Evolutionary conservation across 2,113 vertebrate species (phyloP).

Genomic region (Dendropsophus ebraccatus): DNA sequence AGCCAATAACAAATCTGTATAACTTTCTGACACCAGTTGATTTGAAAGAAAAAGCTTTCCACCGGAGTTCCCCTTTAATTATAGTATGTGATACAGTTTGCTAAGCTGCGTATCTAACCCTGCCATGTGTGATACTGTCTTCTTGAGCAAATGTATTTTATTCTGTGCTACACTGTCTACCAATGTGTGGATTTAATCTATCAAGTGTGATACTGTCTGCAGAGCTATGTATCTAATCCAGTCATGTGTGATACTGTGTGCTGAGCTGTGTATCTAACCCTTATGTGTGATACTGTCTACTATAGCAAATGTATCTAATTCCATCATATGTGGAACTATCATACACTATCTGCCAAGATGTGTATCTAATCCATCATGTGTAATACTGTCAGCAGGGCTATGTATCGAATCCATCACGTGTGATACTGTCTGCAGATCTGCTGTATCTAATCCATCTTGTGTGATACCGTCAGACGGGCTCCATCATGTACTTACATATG

Average conservation of each 20-base stretch:
- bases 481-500: too few relatives aligned
- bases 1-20: too few relatives aligned
- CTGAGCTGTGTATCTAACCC: background rate
- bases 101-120: background rate
- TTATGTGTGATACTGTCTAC: background rate
- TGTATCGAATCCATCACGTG: background rate
- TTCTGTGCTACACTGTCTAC: background rate
- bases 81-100: too few relatives aligned
- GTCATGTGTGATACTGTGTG: background rate
- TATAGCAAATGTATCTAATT: constrained; percentile 2
- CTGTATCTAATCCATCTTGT: background rate
- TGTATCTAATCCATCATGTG: background rate
- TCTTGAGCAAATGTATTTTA: background rate
- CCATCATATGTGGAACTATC: background rate
- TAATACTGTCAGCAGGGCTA: background rate
- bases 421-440: background rate
- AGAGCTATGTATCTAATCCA: background rate
- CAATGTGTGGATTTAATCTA: background rate
- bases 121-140: background rate
- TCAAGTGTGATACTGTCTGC: background rate
- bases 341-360: too few relatives aligned
- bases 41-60: too few relatives aligned
- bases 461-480: background rate
- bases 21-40: too few relatives aligned
- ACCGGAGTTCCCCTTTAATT: too few relatives aligned